A percentile compares a stretch with the other conserved stretches of the same genome.
Evolutionary conservation across 2,113 vertebrate genomes (phyloP).

Genomic region (Maccullochella peelii): DNA sequence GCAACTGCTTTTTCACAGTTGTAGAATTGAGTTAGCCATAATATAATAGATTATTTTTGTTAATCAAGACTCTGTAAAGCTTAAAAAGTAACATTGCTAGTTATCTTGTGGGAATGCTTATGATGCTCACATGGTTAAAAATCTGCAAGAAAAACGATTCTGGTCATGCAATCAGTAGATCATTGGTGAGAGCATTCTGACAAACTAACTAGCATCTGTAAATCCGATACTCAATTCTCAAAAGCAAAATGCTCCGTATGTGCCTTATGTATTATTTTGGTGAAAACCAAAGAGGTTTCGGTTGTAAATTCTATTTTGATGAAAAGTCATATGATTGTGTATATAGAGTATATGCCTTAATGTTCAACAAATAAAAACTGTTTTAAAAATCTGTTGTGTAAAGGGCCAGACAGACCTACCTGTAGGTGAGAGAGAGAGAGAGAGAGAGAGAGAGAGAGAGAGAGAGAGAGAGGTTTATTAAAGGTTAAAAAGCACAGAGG

Average conservation of each 20-base stretch:
- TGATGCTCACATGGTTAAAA: constrained; percentile 53
- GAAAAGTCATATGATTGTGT: constrained; percentile 70
- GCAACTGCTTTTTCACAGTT: constrained; percentile 14
- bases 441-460: too few species aligned
- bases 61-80: constrained; percentile 53
- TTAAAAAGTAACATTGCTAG: constrained; percentile 44
- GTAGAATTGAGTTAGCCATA: constrained; percentile 28
- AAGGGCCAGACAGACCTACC: too few species aligned
- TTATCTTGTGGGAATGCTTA: constrained; percentile 41
- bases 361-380: constrained; percentile 68
- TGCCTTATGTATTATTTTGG: constrained; percentile 77
- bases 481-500: too few species aligned
- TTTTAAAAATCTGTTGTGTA: too few species aligned
- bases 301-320: constrained; percentile 73
- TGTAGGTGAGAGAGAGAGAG: too few species aligned
- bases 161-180: constrained; percentile 29
- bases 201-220: constrained; percentile 33
- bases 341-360: constrained; percentile 63
- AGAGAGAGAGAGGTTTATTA: too few species aligned
- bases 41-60: constrained; percentile 58
- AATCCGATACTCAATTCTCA: constrained; percentile 24
- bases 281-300: constrained; percentile 75
- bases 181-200: constrained; percentile 44
- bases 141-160: constrained; percentile 15
- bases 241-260: constrained; percentile 59